These are phyloP conservation scores for Odocoileus hemionus DNA, from an alignment of 2,113 vertebrate genomes.

Conservation along the genomic window DNA sequence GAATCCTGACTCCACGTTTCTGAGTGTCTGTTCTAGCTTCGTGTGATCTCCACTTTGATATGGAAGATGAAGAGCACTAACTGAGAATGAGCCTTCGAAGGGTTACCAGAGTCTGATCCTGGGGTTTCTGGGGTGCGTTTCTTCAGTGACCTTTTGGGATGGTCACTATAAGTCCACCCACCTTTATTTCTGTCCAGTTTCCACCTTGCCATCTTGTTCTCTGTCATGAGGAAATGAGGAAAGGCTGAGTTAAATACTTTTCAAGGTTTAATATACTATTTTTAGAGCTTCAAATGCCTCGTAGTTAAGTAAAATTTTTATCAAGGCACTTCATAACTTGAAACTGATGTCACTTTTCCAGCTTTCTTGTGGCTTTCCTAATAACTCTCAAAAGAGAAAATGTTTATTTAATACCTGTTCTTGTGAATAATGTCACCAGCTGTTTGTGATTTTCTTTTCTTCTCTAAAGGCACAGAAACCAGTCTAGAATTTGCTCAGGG, in stretches of 20 bases:
- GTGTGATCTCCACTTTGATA: not conserved
- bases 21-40: not conserved
- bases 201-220: not conserved
- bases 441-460: not conserved
- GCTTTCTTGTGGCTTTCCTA: not conserved
- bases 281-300: not conserved
- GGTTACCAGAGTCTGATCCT: not conserved
- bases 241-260: rapidly evolving
- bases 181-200: not conserved
- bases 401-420: not conserved
- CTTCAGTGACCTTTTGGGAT: not conserved
- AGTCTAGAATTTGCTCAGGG: not conserved
- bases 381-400: not conserved
- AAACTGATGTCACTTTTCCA: not conserved
- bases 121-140: not conserved
- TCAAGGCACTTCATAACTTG: rapidly evolving
- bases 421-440: not conserved
- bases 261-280: not conserved
- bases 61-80: not conserved
- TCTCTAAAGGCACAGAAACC: not conserved
- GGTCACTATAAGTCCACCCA: not conserved
- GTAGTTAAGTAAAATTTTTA: rapidly evolving
- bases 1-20: not conserved
- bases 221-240: not conserved
- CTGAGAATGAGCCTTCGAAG: not conserved